Percentiles rank a stretch among this genome's conserved stretches.
These are phyloP conservation scores for Rhineura floridana DNA, from an alignment of 2,113 vertebrate species.

Conservation along the genomic window DNA sequence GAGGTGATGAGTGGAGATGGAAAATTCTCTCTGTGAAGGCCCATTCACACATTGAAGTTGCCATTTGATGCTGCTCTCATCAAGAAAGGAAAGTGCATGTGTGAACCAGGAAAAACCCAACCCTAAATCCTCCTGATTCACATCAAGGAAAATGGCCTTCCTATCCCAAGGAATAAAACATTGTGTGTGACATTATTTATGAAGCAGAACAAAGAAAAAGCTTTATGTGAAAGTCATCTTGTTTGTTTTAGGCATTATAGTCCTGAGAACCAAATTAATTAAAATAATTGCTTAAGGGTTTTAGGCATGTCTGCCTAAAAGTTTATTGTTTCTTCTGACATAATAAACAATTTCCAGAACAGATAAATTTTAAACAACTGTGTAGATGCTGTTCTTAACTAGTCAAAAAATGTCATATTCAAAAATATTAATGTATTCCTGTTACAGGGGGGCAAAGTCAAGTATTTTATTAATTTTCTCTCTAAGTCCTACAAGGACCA, in stretches of 20 bases:
- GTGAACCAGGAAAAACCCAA: not conserved
- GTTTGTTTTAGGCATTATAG: conserved; percentile 17
- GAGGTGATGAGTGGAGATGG: not conserved
- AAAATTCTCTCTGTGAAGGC: not conserved
- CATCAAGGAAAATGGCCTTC: not conserved
- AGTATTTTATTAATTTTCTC: conserved; percentile 61
- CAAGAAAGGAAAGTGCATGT: not conserved
- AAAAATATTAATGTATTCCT: conserved; percentile 60
- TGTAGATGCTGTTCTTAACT: conserved; percentile 60
- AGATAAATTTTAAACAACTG: conserved; percentile 60
- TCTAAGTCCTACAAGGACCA: conserved; percentile 45
- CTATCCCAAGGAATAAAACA: not conserved
- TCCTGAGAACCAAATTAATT: conserved; percentile 54
- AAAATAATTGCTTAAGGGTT: conserved; percentile 54
- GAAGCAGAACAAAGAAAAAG: not conserved
- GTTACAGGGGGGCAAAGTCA: conserved; percentile 45
- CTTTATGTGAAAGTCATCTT: conserved; percentile 5
- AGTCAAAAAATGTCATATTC: conserved; percentile 69
- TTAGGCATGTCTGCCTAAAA: conserved; percentile 45
- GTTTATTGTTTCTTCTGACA: conserved; percentile 55
- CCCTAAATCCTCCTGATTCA: not conserved
- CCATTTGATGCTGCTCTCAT: not conserved
- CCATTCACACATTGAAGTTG: not conserved
- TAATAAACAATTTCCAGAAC: conserved; percentile 57
- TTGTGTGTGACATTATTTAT: too few relatives aligned